Evolutionary conservation across 1,140 invertebrate species (phyloP).

Genomic region (Drosophila biarmipes): DNA sequence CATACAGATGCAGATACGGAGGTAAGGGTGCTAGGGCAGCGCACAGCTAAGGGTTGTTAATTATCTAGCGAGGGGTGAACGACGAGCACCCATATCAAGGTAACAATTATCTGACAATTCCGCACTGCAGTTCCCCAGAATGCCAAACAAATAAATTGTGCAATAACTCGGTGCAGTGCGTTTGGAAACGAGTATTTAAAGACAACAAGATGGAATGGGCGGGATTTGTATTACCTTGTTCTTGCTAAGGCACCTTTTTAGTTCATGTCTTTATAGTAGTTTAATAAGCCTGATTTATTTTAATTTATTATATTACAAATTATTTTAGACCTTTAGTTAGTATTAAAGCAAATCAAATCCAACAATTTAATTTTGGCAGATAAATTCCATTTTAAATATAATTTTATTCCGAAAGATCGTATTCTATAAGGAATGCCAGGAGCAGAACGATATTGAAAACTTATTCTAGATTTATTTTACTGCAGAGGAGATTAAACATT

Average conservation of each 20-base stretch:
- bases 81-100: constrained; percentile 9
- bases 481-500: too few relatives aligned
- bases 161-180: neutral
- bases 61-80: constrained; percentile 67
- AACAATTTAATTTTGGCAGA: too few relatives aligned
- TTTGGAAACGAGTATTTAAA: neutral
- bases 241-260: neutral
- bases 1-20: constrained; percentile 6
- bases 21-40: constrained; percentile 39
- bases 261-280: too few relatives aligned
- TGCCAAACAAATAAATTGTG: constrained; percentile 27
- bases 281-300: too few relatives aligned
- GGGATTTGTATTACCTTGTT: neutral
- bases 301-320: too few relatives aligned
- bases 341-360: too few relatives aligned
- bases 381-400: too few relatives aligned
- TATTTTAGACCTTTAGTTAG: too few relatives aligned
- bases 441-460: too few relatives aligned
- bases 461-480: too few relatives aligned
- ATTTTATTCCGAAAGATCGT: too few relatives aligned
- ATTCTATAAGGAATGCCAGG: too few relatives aligned
- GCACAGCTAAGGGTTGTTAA: constrained; percentile 59
- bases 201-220: neutral
- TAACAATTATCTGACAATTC: constrained; percentile 37
- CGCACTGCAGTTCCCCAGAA: constrained; percentile 33